A percentile compares a stretch with the other conserved stretches of the same genome.
Evolutionary conservation across 2,797 vertebrate genomes (phyloP).

Genomic region (Lutjanus campechanus): DNA sequence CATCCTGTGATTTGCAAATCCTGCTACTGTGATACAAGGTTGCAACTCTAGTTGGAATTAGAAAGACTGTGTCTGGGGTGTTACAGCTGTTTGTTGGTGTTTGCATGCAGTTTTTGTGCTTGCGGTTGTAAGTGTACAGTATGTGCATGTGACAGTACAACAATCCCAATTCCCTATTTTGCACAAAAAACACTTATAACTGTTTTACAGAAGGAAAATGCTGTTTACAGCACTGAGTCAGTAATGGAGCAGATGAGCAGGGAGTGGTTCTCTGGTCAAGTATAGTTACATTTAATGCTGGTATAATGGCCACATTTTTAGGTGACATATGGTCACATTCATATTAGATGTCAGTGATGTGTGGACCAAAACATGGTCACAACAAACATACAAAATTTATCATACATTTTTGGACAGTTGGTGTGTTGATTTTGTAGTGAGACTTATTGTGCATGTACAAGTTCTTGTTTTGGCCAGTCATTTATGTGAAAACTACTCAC

Average conservation of each 20-base stretch:
- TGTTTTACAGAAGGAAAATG: constrained; percentile 1
- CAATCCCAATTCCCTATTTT: not conserved
- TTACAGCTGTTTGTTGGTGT: not conserved
- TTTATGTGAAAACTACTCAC: not conserved
- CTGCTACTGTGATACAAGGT: not conserved
- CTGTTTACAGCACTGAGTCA: not conserved
- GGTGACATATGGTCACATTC: not conserved
- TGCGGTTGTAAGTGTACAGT: not conserved
- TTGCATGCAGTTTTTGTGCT: not conserved
- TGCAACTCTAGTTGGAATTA: no score
- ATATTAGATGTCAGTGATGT: no score
- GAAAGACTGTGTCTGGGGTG: not conserved
- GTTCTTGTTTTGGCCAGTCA: not conserved
- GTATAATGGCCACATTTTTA: not conserved
- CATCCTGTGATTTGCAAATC: not conserved
- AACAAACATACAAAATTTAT: no score
- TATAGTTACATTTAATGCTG: not conserved
- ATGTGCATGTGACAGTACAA: not conserved
- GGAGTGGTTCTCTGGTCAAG: not conserved
- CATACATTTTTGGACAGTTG: not conserved
- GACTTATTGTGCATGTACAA: no score
- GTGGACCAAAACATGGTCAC: no score
- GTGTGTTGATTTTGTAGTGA: not conserved
- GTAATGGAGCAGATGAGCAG: constrained; percentile 2
- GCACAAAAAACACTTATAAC: not conserved